Percentiles rank a stretch among this genome's conserved stretches.
These are phyloP conservation scores for Dipus sagitta DNA, from an alignment of 2,797 vertebrate genomes.

Conservation along the genomic window DNA sequence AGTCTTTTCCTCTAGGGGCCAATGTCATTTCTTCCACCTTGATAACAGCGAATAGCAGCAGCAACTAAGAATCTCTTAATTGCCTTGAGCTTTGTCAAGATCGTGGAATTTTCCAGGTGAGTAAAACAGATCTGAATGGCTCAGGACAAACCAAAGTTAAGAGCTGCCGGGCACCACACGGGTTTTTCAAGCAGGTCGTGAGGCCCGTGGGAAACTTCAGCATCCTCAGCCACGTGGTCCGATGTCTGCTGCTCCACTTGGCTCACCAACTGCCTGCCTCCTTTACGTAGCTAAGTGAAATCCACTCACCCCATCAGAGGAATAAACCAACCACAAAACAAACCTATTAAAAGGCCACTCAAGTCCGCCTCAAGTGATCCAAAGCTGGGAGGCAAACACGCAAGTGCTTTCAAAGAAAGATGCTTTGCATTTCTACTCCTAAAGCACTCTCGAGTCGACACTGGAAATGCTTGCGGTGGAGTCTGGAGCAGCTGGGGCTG, in stretches of 20 bases:
- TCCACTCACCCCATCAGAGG: neutral
- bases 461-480: neutral
- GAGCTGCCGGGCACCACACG: slow-evolving; percentile 1
- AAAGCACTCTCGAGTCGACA: neutral
- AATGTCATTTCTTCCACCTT: neutral
- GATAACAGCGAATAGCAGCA: neutral
- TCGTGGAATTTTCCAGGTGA: slow-evolving; percentile 45
- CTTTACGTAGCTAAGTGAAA: slow-evolving; percentile 66
- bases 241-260: neutral
- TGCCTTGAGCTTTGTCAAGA: slow-evolving; percentile 27
- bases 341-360: slow-evolving; percentile 56
- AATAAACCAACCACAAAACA: slow-evolving; percentile 75
- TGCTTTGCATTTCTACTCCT: neutral
- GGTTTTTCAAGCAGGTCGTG: neutral
- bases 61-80: neutral
- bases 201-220: neutral
- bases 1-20: neutral
- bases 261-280: neutral
- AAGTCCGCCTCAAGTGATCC: slow-evolving; percentile 37
- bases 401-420: slow-evolving; percentile 23
- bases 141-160: slow-evolving; percentile 45
- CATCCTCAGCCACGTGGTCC: neutral
- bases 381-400: slow-evolving; percentile 21
- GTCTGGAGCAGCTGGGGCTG: neutral
- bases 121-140: slow-evolving; percentile 35